Evolutionary conservation across 2,113 vertebrate genomes (phyloP).

Genomic region (Geothlypis trichas): DNA sequence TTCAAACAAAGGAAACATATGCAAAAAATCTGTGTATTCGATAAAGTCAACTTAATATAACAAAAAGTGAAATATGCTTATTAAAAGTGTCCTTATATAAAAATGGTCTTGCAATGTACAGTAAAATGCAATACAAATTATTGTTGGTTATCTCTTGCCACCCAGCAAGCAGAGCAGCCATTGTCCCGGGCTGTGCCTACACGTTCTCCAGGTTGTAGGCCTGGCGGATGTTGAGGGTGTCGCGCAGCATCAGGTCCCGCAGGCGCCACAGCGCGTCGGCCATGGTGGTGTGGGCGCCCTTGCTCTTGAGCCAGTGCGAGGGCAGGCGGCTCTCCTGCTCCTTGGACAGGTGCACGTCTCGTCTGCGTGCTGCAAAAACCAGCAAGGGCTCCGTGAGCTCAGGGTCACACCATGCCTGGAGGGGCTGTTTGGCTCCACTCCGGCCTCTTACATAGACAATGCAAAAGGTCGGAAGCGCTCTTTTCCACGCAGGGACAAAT

Average conservation of each 20-base stretch:
- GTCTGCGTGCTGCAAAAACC: constrained; percentile 83
- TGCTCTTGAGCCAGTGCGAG: constrained; percentile 96
- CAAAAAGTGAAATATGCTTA: constrained; percentile 85
- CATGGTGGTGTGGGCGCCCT: constrained; percentile 97
- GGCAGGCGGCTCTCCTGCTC: constrained; percentile 96
- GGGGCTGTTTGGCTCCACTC: no score
- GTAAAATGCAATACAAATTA: constrained; percentile 84
- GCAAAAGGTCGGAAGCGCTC: no score
- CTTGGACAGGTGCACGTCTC: constrained; percentile 93
- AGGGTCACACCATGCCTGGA: no score
- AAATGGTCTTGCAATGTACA: constrained; percentile 85
- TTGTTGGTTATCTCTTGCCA: constrained; percentile 74
- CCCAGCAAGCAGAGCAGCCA: constrained; percentile 77
- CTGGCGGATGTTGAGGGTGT: constrained; percentile 94
- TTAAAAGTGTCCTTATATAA: constrained; percentile 88
- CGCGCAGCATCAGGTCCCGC: constrained; percentile 95
- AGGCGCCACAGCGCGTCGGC: constrained; percentile 96
- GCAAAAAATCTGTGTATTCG: constrained; percentile 81
- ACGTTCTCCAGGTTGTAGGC: constrained; percentile 88
- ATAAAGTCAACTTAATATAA: constrained; percentile 84
- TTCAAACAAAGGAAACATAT: constrained; percentile 80
- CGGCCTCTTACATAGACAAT: no score
- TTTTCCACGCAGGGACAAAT: no score
- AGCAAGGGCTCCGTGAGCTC: background rate
- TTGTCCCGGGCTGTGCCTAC: constrained; percentile 66